Evolutionary conservation across 1,140 invertebrate species (phyloP).

Genomic region (Drosophila sproati): DNA sequence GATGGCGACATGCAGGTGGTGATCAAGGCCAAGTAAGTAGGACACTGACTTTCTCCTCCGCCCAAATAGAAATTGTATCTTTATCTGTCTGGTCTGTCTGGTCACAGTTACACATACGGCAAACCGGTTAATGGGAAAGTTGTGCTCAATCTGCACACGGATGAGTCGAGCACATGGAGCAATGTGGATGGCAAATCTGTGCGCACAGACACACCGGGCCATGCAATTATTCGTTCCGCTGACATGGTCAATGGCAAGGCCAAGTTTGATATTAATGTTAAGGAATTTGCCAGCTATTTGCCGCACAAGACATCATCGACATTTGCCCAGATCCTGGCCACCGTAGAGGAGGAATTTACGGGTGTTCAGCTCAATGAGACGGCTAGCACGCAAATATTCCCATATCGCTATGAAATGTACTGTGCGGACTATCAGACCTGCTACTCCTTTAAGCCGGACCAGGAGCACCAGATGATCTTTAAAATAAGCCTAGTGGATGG

Average conservation of each 20-base stretch:
- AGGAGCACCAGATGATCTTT: constrained; percentile 88
- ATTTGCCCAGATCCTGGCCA: constrained; percentile 87
- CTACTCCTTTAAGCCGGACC: constrained; percentile 95
- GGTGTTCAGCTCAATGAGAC: constrained; percentile 91
- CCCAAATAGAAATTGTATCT: neutral
- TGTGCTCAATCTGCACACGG: constrained; percentile 87
- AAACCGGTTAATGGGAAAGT: constrained; percentile 92
- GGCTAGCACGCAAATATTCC: constrained; percentile 90
- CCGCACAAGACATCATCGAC: constrained; percentile 84
- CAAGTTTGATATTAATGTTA: constrained; percentile 88
- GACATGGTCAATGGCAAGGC: constrained; percentile 89
- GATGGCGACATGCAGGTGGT: constrained; percentile 91
- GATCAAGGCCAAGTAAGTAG: constrained; percentile 89
- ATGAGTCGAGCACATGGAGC: constrained; percentile 40
- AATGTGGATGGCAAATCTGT: constrained; percentile 50
- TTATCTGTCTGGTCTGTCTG: constrained; percentile 62
- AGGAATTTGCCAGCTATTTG: constrained; percentile 86
- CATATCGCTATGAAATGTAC: constrained; percentile 93
- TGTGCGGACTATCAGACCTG: constrained; percentile 89
- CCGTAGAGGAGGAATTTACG: constrained; percentile 91
- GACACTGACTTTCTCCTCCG: neutral
- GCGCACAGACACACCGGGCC: constrained; percentile 33
- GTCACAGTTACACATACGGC: constrained; percentile 88
- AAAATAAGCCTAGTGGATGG: constrained; percentile 67
- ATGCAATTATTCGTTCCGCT: constrained; percentile 85